Conservation (phyloP, 2,888 invertebrate genomes). For the Lagria hirta region DNA sequence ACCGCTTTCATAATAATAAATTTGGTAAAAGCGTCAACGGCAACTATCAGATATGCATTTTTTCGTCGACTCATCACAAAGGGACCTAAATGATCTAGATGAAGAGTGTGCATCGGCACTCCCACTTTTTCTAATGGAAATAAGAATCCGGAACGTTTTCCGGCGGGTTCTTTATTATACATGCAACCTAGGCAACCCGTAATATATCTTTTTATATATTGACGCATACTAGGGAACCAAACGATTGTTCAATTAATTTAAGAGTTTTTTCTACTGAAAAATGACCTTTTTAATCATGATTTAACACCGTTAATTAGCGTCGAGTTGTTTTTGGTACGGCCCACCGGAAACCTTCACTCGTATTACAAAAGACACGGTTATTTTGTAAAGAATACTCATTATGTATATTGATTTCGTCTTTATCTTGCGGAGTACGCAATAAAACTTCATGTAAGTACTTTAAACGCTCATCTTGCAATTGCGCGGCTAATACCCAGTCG, state of each 20-base stretch:
- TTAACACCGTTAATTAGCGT: constrained; percentile 9
- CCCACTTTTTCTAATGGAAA: constrained; percentile 26
- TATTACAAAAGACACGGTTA: constrained; percentile 9
- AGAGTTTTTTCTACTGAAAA: constrained; percentile 19
- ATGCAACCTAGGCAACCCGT: neutral
- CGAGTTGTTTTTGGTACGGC: constrained; percentile 24
- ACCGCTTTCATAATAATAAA: constrained; percentile 12
- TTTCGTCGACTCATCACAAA: constrained; percentile 20
- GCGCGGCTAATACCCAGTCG: constrained; percentile 12
- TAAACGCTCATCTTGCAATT: constrained; percentile 1
- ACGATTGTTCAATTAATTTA: neutral
- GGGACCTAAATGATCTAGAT: constrained; percentile 32
- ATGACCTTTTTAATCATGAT: constrained; percentile 23
- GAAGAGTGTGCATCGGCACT: constrained; percentile 29
- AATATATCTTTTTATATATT: constrained; percentile 2
- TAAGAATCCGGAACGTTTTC: too few relatives aligned
- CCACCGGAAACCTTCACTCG: constrained; percentile 6
- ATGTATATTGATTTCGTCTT: constrained; percentile 11
- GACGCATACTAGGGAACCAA: constrained; percentile 9
- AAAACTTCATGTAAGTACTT: constrained; percentile 2
- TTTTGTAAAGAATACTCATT: constrained; percentile 7
- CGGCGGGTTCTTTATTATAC: constrained; percentile 1
- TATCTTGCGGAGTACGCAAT: neutral
- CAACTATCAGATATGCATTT: constrained; percentile 9
- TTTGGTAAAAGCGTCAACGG: constrained; percentile 14